Base-by-base conservation (phyloP, 2,797 vertebrate species). In the Alcedo atthis region DNA sequence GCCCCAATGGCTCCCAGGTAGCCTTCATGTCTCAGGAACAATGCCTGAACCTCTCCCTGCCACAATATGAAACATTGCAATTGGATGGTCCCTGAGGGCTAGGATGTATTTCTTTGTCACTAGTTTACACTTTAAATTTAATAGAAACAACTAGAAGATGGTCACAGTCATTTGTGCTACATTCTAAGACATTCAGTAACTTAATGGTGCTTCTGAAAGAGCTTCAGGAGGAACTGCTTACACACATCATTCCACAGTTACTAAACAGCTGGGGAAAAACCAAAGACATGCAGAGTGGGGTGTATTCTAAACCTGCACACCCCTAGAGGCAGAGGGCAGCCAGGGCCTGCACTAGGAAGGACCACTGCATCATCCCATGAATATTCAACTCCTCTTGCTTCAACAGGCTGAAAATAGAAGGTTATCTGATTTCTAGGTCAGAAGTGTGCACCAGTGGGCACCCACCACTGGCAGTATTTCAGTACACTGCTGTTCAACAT, bases 1-100 rank as follows among this genome's bases (percentile, higher is more conserved):
- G 99, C 99, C 64, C 99, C 99, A 35, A 99, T 99, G 88, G 99
- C 98, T 74, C 99, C 99, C 75, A 99, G 98, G 96, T 99, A 99
- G 78, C 99, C 99, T 97, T 99, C 99, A 43, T 99, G 99, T 93
- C 99, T 98, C 93, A 99, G 97, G 96, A 99, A 99, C 95, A 99
- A 97, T 45, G 99, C 99, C 96, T 99, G 99, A 75, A 99, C 99
- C 95, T 99, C 99, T 55, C 99, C 99, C 99, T 99, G 96, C 35
- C 96, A 80, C 53, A 79, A 96, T 81, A 97, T 91, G 94, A 89
- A 96, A 96, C 83, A 94, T 89, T 94, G 76, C 74, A 92, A 89
- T 95, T 62, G 89, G 95, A 92, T 71, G 90, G 90, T 91, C 96
- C 95, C 94, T 87, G 85, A 45, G 78, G 88, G 92, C 93, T 96